Conservation (phyloP, 2,113 vertebrate species). For the Archocentrus centrarchus region DNA sequence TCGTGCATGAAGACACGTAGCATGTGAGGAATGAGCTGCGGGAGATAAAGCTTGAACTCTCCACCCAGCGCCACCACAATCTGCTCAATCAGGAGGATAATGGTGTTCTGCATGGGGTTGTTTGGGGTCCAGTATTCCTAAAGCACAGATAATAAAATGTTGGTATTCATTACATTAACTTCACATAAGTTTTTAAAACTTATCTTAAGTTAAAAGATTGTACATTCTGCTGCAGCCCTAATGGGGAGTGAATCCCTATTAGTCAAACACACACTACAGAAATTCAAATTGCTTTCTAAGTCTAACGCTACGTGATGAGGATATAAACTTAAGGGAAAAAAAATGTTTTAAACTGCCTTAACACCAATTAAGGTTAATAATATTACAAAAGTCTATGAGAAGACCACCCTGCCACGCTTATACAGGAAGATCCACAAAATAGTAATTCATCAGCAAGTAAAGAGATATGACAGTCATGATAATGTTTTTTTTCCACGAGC, state of each 20-base stretch:
- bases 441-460: background rate
- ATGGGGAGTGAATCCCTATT: background rate
- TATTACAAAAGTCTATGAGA: no score
- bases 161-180: background rate
- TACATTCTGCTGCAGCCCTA: background rate
- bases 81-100: slow-evolving; percentile 97
- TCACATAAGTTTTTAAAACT: background rate
- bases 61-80: slow-evolving; percentile 97
- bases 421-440: background rate
- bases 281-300: background rate
- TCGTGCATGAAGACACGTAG: slow-evolving; percentile 98
- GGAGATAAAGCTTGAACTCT: slow-evolving; percentile 97
- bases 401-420: background rate
- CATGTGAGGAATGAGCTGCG: slow-evolving; percentile 98
- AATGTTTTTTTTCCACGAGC: background rate
- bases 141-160: slow-evolving; percentile 1
- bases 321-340: background rate
- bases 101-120: slow-evolving; percentile 98
- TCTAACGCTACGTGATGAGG: background rate
- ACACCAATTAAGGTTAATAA: no score
- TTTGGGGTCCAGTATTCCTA: slow-evolving; percentile 99
- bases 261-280: background rate
- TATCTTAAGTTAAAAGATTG: background rate
- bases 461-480: background rate
- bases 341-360: background rate